Percentiles rank a stretch among this genome's conserved stretches.
These are phyloP conservation scores for Odontomyia ornata DNA, from an alignment of 2,888 invertebrate species.

Conservation along the genomic window DNA sequence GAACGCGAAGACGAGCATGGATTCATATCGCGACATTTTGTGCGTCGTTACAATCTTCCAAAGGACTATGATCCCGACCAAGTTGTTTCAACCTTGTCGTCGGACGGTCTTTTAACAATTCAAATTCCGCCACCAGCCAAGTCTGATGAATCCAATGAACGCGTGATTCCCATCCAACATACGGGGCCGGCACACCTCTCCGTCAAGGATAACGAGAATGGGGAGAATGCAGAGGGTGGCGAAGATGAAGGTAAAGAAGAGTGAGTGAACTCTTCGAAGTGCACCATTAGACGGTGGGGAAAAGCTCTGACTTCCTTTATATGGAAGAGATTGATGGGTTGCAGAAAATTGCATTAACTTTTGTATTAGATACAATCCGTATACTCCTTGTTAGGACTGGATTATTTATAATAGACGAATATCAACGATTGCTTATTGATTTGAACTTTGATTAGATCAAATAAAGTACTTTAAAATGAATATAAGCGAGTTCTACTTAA, in stretches of 20 bases:
- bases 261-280: background rate
- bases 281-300: background rate
- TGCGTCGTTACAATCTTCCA: constrained; percentile 75
- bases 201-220: constrained; percentile 54
- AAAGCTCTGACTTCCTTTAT: background rate
- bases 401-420: background rate
- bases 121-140: constrained; percentile 70
- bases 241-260: background rate
- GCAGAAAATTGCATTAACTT: background rate
- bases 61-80: constrained; percentile 74
- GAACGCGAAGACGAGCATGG: constrained; percentile 78
- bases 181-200: constrained; percentile 71
- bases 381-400: background rate
- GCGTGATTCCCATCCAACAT: constrained; percentile 78
- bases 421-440: background rate
- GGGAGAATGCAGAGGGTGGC: background rate
- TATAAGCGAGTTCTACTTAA: no score
- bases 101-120: constrained; percentile 83
- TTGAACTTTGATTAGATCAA: background rate
- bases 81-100: constrained; percentile 76
- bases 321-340: background rate
- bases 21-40: constrained; percentile 81
- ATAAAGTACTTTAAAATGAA: background rate
- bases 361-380: background rate
- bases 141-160: constrained; percentile 63